These are phyloP conservation scores for Camelus dromedarius DNA, from an alignment of 2,113 vertebrate species.

Conservation along the genomic window DNA sequence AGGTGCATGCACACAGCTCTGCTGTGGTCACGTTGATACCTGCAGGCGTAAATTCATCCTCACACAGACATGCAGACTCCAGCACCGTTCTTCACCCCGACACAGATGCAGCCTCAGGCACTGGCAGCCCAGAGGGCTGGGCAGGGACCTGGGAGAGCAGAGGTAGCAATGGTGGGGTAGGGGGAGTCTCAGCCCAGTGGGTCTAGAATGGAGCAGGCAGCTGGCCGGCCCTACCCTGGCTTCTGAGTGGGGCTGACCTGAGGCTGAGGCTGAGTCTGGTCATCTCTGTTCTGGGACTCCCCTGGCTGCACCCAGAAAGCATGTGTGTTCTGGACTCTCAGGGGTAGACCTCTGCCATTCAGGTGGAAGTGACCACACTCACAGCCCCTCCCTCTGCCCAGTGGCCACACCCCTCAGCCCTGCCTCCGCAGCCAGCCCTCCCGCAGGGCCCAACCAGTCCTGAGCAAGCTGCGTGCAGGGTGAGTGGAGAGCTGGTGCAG, in stretches of 20 bases:
- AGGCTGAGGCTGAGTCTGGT: neutral
- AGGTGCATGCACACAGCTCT: neutral
- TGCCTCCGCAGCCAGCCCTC: neutral
- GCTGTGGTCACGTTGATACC: accelerated
- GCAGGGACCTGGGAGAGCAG: neutral
- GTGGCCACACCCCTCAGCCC: neutral
- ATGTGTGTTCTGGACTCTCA: neutral
- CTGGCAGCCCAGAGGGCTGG: neutral
- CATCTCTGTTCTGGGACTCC: neutral
- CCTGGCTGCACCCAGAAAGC: neutral
- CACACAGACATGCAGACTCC: accelerated
- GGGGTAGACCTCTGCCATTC: neutral
- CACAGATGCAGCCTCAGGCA: neutral
- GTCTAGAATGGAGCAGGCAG: neutral
- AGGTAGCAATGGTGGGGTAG: neutral
- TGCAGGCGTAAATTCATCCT: neutral
- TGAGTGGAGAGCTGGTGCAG: neutral
- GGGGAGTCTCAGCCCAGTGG: neutral
- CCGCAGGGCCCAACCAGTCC: neutral
- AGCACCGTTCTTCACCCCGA: neutral
- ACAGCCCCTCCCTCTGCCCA: neutral
- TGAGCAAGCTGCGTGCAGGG: neutral
- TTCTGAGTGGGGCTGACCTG: neutral
- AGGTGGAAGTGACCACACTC: neutral
- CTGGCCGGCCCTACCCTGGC: no score